A percentile compares a stretch with the other conserved stretches of the same genome.
phyloP scores from a whole-genome alignment of 2,888 invertebrate species.

The Phymatocera aterrima region DNA sequence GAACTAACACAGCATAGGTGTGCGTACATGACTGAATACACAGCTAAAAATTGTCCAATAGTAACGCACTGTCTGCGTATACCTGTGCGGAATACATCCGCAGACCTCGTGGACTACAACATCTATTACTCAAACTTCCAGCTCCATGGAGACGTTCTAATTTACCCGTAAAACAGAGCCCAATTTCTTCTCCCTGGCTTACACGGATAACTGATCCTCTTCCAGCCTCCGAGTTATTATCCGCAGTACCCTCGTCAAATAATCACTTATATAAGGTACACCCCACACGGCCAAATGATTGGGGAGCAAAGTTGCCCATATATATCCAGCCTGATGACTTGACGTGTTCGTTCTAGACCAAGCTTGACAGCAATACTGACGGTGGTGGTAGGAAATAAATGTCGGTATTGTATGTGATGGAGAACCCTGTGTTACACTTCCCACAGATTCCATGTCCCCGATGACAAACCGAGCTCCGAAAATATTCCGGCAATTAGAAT shows the following conservation, averaged over 20 bases:
- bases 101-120: conserved; percentile 12
- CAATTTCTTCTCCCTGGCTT: conserved; percentile 19
- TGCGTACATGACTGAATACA: not conserved
- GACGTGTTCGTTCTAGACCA: not conserved
- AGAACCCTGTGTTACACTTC: not conserved
- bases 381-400: not conserved
- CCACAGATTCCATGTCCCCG: not conserved
- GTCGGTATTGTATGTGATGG: not conserved
- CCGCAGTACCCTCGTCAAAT: conserved; percentile 31
- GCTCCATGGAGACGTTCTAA: conserved; percentile 22
- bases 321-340: not conserved
- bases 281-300: conserved; percentile 15
- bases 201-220: conserved; percentile 4
- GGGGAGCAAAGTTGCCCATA: not conserved
- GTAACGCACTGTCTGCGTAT: not conserved
- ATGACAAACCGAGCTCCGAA: not conserved
- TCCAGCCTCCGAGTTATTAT: conserved; percentile 30
- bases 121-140: conserved; percentile 20
- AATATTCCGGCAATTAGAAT: not conserved
- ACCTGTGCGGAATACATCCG: no score
- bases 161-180: conserved; percentile 29
- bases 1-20: no score
- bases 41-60: not conserved
- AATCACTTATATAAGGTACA: conserved; percentile 29
- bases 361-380: not conserved